phyloP scores from a whole-genome alignment of 2,888 invertebrate species.

The Cerastis rubricosa region DNA sequence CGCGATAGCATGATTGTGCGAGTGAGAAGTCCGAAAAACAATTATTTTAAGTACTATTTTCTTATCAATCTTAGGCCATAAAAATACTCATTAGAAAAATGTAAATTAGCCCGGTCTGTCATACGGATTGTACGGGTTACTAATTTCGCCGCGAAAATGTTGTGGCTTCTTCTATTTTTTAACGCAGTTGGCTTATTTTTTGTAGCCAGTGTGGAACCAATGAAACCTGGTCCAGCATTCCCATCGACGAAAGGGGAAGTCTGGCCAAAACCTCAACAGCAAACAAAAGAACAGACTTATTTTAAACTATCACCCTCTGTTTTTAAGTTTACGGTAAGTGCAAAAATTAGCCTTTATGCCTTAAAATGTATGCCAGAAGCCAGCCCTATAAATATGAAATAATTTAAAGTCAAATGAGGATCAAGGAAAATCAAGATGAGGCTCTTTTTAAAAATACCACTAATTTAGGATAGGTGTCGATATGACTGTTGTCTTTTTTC shows the following conservation, averaged over 20 bases:
- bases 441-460: too few species aligned
- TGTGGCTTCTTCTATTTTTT: constrained; percentile 59
- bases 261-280: constrained; percentile 93
- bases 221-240: constrained; percentile 70
- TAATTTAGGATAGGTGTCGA: too few species aligned
- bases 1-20: too few species aligned
- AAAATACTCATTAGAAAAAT: constrained; percentile 18
- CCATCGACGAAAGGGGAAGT: constrained; percentile 89
- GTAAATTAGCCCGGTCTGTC: constrained; percentile 58
- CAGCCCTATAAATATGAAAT: too few species aligned
- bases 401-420: too few species aligned
- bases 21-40: too few species aligned
- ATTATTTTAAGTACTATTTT: background rate
- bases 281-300: constrained; percentile 83
- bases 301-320: constrained; percentile 85
- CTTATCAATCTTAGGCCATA: constrained; percentile 38
- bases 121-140: constrained; percentile 24
- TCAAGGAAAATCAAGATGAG: too few species aligned
- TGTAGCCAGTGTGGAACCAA: constrained; percentile 50
- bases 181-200: constrained; percentile 44
- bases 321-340: constrained; percentile 89
- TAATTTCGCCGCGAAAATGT: constrained; percentile 68
- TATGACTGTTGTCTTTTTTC: too few species aligned
- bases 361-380: too few species aligned
- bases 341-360: too few species aligned